Evolutionary conservation across 1,140 invertebrate genomes (phyloP).

Genomic region (Drosophila prosaltans): DNA sequence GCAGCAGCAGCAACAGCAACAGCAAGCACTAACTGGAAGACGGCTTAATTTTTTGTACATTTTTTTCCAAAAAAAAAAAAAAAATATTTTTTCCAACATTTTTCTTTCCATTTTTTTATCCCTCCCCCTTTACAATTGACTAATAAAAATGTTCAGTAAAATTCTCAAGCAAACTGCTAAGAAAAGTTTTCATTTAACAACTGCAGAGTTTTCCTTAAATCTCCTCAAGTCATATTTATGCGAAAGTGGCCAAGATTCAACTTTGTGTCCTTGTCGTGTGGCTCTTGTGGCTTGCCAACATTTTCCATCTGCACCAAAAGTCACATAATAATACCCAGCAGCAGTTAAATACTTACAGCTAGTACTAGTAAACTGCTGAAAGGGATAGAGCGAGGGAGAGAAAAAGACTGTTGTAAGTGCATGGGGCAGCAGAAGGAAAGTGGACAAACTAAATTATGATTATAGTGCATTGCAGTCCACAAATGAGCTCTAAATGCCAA

Average conservation of each 20-base stretch:
- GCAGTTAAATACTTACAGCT: constrained; percentile 35
- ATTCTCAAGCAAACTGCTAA: background rate
- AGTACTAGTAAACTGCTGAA: background rate
- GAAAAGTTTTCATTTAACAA: background rate
- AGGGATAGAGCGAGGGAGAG: background rate
- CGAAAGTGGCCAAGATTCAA: background rate
- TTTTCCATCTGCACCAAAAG: background rate
- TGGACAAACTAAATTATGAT: constrained; percentile 30
- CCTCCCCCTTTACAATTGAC: background rate
- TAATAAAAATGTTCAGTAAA: constrained; percentile 4
- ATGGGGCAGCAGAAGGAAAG: background rate
- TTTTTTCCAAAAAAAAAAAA: background rate
- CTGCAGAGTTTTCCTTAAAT: background rate
- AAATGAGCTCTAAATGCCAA: constrained; percentile 20
- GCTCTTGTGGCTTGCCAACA: background rate
- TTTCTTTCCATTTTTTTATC: background rate
- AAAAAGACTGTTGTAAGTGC: background rate
- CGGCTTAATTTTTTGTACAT: constrained; percentile 1
- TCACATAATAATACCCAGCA: background rate
- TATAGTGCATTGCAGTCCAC: constrained; percentile 25
- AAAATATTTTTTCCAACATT: background rate
- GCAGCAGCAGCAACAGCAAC: constrained; percentile 18
- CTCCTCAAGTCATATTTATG: background rate
- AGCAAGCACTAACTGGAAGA: background rate
- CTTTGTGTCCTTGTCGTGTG: background rate